Base-by-base conservation (phyloP, 2,113 vertebrate species). In the Sebastes fasciatus region DNA sequence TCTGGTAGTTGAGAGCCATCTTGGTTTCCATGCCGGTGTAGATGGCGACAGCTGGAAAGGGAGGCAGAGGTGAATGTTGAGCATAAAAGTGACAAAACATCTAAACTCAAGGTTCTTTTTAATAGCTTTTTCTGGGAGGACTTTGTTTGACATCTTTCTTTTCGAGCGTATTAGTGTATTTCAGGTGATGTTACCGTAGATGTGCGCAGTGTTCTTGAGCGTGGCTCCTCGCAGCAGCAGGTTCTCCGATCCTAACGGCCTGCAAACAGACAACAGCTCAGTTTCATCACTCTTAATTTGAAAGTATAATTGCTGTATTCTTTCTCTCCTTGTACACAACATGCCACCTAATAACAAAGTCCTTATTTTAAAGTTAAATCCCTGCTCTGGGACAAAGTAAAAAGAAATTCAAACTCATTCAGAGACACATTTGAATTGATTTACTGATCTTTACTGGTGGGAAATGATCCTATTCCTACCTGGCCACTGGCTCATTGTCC, bases 1-100 rank as follows among this genome's bases (percentile, higher is more conserved):
- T 95, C 69, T 99, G 98, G 73, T 99, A 99, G 92, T 99, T 99
- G 70, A 99, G 94, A 12, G 98, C 98, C 98, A 99, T 99, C 95
- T 99, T 99, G 26, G 98, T 98, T 90, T 99, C 98, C 98, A 99
- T 99, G 85, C 98, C 98, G 0, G 98, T 99, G 92, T 99, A 99
- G 90, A 99, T 97, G 70, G 96, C 98, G 46, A 98, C 98, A 48
- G 98, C 98, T 99, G 6, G 68, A n/a, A 17, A 71, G 64, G 40
- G 75, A 42, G n/a, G 2, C 7, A 63, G 17, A 62, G 19, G 16
- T 2, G 8, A 26, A 51, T 1, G 23, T 16, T 60, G 12, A 58
- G 6, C 11, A 26, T 5, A 0, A 61, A 13, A 34, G 63, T 65
- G 16, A 57, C 51, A 6, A 67, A 42, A 40, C 52, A n/a, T n/a